Conservation (phyloP, 1,140 invertebrate genomes). For the Psix sp. region DNA sequence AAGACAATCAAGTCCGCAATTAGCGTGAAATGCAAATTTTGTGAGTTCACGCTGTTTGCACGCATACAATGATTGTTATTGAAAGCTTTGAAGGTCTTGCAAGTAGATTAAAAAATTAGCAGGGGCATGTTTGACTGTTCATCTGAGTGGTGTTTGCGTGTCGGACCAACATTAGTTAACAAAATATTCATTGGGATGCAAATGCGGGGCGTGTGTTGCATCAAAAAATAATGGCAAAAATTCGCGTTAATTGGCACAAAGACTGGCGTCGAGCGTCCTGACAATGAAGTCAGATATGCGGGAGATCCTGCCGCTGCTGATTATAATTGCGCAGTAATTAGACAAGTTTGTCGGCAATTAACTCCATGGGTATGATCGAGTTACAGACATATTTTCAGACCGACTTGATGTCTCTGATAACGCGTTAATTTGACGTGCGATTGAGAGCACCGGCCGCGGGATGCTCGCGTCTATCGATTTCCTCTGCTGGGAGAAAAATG, state of each 20-base stretch:
- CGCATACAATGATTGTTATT: conserved; percentile 2
- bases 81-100: conserved; percentile 8
- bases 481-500: too few relatives aligned
- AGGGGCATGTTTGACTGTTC: conserved; percentile 11
- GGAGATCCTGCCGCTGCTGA: conserved; percentile 63
- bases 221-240: conserved; percentile 74
- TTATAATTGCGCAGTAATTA: conserved; percentile 74
- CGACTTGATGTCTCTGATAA: conserved; percentile 44
- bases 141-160: conserved; percentile 21
- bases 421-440: conserved; percentile 1
- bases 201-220: conserved; percentile 64
- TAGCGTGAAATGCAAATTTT: conserved; percentile 8
- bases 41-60: conserved; percentile 4
- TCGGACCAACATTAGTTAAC: background rate
- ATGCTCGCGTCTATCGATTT: too few relatives aligned
- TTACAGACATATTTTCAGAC: background rate
- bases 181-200: conserved; percentile 72
- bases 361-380: conserved; percentile 66
- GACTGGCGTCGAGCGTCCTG: conserved; percentile 53
- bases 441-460: too few relatives aligned
- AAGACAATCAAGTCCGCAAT: conserved; percentile 1
- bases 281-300: conserved; percentile 56
- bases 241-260: conserved; percentile 73
- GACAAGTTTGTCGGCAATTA: conserved; percentile 73
- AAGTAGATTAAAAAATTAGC: conserved; percentile 56